Evolutionary conservation across 2,113 vertebrate genomes (phyloP).

Genomic region (Hystrix brachyura): DNA sequence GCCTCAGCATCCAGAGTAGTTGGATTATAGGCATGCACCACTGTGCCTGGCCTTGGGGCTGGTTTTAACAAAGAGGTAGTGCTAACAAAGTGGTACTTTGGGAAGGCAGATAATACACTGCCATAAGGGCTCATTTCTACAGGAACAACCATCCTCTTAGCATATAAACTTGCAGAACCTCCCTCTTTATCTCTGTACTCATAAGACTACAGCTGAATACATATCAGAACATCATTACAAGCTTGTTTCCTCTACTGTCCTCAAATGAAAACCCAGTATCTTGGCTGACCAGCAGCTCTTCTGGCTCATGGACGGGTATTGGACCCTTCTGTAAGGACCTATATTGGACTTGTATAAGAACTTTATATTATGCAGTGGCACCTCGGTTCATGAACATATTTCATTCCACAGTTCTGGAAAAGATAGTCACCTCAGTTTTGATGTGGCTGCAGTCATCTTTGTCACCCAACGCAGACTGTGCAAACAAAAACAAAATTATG

Average conservation of each 20-base stretch:
- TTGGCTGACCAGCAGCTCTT: neutral
- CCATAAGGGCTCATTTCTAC: neutral
- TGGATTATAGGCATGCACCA: too few relatives aligned
- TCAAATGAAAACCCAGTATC: neutral
- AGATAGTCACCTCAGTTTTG: too few relatives aligned
- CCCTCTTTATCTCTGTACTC: neutral
- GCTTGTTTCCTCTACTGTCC: neutral
- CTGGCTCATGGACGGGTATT: neutral
- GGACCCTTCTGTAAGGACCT: too few relatives aligned
- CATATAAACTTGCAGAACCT: neutral
- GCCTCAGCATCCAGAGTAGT: too few relatives aligned
- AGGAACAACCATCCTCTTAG: neutral
- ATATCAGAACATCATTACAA: neutral
- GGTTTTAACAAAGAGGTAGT: neutral
- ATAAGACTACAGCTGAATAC: neutral
- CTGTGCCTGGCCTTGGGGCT: neutral
- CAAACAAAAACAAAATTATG: too few relatives aligned
- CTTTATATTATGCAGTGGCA: too few relatives aligned
- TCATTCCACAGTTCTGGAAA: too few relatives aligned
- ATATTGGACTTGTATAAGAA: too few relatives aligned
- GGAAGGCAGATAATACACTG: neutral
- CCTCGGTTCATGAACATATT: too few relatives aligned
- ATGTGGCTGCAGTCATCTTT: too few relatives aligned
- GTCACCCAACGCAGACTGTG: too few relatives aligned
- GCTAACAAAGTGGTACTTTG: neutral